These are phyloP conservation scores for Manis crassicaudata DNA, from an alignment of 2,797 vertebrate species.

Conservation along the genomic window DNA sequence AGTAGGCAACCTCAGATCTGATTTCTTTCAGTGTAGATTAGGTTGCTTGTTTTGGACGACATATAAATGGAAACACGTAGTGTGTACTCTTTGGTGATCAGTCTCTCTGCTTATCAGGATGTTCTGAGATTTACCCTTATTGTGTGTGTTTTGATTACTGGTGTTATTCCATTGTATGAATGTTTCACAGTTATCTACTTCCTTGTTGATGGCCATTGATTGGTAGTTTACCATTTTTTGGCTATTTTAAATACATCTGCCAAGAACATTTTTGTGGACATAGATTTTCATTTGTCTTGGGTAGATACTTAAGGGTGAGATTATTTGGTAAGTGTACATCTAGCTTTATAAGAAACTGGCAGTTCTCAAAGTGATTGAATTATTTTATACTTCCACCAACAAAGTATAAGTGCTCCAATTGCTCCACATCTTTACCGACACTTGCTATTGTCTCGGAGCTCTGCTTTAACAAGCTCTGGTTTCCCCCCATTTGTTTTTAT, in stretches of 20 bases:
- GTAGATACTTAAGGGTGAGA: not conserved
- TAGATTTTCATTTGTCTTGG: conserved; percentile 25
- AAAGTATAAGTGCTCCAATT: not conserved
- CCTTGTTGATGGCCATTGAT: not conserved
- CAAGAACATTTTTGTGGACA: not conserved
- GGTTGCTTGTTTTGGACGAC: not conserved
- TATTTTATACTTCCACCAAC: not conserved
- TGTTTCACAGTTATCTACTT: not conserved
- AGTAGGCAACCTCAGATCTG: not conserved
- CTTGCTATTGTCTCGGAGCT: not conserved
- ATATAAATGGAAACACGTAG: not conserved
- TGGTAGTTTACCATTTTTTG: not conserved
- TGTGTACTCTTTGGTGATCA: not conserved
- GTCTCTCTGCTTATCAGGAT: not conserved
- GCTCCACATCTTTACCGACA: not conserved
- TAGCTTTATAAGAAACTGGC: not conserved
- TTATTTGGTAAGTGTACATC: not conserved
- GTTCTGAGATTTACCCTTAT: not conserved
- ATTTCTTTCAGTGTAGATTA: not conserved
- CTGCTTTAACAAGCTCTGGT: not conserved
- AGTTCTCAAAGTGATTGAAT: not conserved
- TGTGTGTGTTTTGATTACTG: not conserved
- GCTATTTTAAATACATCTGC: not conserved
- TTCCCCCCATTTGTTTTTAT: not conserved
- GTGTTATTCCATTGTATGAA: not conserved